A percentile compares a stretch with the other conserved stretches of the same genome.
phyloP scores from a whole-genome alignment of 2,797 vertebrate genomes.

The Chloroceryle amazona region DNA sequence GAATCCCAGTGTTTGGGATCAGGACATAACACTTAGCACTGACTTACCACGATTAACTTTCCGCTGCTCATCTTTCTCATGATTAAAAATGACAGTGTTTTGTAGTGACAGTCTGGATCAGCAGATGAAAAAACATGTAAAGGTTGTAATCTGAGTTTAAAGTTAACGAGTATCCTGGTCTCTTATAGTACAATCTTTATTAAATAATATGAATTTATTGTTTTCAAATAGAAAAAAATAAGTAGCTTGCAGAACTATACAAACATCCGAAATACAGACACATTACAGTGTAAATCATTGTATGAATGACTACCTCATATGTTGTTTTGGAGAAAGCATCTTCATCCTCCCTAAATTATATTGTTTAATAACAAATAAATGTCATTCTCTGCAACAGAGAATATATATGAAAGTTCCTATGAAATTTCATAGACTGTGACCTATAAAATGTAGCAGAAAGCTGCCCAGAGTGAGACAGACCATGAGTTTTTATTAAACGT shows the following conservation, averaged over 20 bases:
- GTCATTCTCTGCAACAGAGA: background rate
- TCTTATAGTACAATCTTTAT: background rate
- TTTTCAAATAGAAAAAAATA: background rate
- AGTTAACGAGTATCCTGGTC: background rate
- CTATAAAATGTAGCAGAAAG: constrained; percentile 35
- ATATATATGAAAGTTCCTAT: constrained; percentile 13
- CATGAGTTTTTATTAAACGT: background rate
- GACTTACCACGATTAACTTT: background rate
- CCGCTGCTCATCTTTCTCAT: background rate
- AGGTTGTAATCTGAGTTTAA: background rate
- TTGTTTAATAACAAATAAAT: constrained; percentile 48
- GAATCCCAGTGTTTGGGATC: background rate
- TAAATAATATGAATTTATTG: background rate
- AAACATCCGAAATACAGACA: background rate
- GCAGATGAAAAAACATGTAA: background rate
- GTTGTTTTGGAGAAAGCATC: constrained; percentile 4
- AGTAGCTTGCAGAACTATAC: background rate
- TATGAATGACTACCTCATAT: background rate
- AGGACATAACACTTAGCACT: background rate
- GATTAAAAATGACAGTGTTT: background rate
- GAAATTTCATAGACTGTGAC: constrained; percentile 51
- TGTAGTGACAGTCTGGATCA: background rate
- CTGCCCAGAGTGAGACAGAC: constrained; percentile 22
- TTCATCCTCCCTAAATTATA: constrained; percentile 41
- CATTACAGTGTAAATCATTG: background rate